Base-by-base conservation (phyloP, 2,888 invertebrate genomes). In the Drosophila phalerata region DNA sequence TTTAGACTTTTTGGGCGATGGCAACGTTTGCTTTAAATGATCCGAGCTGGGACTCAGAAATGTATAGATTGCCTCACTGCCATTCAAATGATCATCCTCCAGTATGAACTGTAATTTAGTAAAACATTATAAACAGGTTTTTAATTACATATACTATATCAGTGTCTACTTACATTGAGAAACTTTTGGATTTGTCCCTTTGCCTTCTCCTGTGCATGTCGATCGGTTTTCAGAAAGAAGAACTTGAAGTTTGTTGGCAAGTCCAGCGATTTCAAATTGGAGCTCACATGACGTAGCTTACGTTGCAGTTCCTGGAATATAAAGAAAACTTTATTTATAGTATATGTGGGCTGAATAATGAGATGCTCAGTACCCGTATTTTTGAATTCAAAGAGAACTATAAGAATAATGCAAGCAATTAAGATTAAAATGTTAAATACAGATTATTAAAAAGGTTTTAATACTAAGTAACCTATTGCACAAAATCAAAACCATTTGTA, bases 21-120 rank as follows among this genome's bases (percentile, higher is more conserved):
- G 95, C 45, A 95, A 94, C 62, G 94, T 94, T 83, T 96, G 96
- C 92, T 97, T 97, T 76, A 98, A 93, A 92, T 97, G 97, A 90
- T 97, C 97, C 0, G 97, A 97, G 91, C 97, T 97, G 4, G 97
- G 97, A 91, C 97, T 97, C n/a, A 98, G 94, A 93, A 98, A 98
- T 70, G 97, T 95, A 91, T 97, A 98, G 77, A 98, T 94, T 57
- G 97, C 96, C 93, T 98, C 98, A 91, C 97, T 96, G 93, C 97
- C 97, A 92, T 97, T 97, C 79, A 98, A 93, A 82, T 96, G 94
- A 73, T 97, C 97, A 90, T 98, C 97, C 93, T 96, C 96, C 91
- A 98, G 93, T 81, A 98, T 95, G 92, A 96, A 96, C 97, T 97
- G 92, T 70, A 65, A 11, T 9, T 13, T 2, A 4, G 11, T 3